Percentiles rank a stretch among this genome's conserved stretches.
Evolutionary conservation across 2,797 vertebrate genomes (phyloP).

Genomic region (Apogon talboti): DNA sequence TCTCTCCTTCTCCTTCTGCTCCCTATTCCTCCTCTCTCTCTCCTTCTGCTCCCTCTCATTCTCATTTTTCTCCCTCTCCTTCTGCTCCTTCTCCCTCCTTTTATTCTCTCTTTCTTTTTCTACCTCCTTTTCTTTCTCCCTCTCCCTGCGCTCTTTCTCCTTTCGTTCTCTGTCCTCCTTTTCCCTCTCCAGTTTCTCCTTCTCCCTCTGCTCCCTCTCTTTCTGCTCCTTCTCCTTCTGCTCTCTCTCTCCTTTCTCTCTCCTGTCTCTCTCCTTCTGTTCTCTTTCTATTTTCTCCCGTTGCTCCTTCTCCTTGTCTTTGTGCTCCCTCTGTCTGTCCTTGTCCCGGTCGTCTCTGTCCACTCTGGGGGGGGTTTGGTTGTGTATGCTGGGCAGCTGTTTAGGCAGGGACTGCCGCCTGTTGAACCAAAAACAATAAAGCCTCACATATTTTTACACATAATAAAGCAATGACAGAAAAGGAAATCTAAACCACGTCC

Average conservation of each 20-base stretch:
- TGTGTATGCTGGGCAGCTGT: conserved; percentile 73
- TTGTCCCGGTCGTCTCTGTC: conserved; percentile 70
- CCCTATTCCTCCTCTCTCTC: conserved; percentile 20
- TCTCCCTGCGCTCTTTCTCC: conserved; percentile 4
- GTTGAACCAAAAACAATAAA: conserved; percentile 19
- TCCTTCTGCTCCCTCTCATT: conserved; percentile 36
- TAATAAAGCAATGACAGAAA: too few species aligned
- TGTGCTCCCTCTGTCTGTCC: conserved; percentile 41
- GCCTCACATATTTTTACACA: not conserved
- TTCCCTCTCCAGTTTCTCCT: conserved; percentile 23
- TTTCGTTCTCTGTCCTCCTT: conserved; percentile 21
- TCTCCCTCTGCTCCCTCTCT: conserved; percentile 31
- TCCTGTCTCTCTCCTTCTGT: conserved; percentile 44
- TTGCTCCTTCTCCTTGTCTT: conserved; percentile 17
- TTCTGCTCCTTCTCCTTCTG: conserved; percentile 37
- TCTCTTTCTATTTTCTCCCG: conserved; percentile 47
- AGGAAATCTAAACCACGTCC: not conserved
- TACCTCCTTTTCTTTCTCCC: conserved; percentile 11
- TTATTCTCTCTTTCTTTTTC: conserved; percentile 24
- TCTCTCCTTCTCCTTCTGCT: conserved; percentile 5
- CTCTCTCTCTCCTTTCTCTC: conserved; percentile 42
- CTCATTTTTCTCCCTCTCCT: conserved; percentile 27
- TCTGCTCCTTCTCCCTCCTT: conserved; percentile 44
- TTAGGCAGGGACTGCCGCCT: conserved; percentile 90
- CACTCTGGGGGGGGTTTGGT: conserved; percentile 71